phyloP scores from a whole-genome alignment of 92 coral and sea anemone species.

The Meandrina meandrites region DNA sequence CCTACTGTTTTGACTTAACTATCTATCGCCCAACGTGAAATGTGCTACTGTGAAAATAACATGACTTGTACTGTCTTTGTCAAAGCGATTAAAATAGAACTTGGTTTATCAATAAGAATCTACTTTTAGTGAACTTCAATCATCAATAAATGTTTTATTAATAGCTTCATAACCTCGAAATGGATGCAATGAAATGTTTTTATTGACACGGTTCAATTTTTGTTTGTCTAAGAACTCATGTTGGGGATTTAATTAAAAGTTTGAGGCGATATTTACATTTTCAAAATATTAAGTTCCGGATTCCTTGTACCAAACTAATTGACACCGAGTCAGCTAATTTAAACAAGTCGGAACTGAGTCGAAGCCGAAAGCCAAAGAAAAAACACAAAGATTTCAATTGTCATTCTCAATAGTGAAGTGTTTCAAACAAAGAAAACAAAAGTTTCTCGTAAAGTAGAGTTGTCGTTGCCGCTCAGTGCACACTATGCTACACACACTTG shows the following conservation, averaged over 20 bases:
- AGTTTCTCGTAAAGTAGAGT: neutral
- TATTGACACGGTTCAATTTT: neutral
- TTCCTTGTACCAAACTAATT: neutral
- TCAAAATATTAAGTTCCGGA: slow-evolving; percentile 1
- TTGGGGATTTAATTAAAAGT: slow-evolving; percentile 23
- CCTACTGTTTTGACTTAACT: neutral
- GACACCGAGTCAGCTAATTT: slow-evolving; percentile 2
- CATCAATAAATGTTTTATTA: slow-evolving; percentile 18
- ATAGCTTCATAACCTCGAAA: neutral
- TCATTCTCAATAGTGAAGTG: neutral
- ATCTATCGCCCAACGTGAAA: slow-evolving; percentile 1
- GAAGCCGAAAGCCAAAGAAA: neutral
- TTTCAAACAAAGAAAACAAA: neutral
- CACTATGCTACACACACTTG: neutral
- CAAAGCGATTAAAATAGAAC: neutral
- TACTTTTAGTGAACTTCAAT: neutral
- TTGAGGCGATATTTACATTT: slow-evolving; percentile 3
- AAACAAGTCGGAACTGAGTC: neutral
- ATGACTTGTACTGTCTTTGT: neutral
- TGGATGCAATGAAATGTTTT: neutral
- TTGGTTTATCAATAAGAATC: neutral
- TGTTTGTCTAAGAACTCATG: slow-evolving; percentile 15
- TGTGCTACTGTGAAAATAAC: neutral
- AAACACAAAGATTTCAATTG: neutral
- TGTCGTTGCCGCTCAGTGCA: neutral